These are phyloP conservation scores for Brachyalestes nurse DNA, from an alignment of 2,797 vertebrate species.

Conservation along the genomic window DNA sequence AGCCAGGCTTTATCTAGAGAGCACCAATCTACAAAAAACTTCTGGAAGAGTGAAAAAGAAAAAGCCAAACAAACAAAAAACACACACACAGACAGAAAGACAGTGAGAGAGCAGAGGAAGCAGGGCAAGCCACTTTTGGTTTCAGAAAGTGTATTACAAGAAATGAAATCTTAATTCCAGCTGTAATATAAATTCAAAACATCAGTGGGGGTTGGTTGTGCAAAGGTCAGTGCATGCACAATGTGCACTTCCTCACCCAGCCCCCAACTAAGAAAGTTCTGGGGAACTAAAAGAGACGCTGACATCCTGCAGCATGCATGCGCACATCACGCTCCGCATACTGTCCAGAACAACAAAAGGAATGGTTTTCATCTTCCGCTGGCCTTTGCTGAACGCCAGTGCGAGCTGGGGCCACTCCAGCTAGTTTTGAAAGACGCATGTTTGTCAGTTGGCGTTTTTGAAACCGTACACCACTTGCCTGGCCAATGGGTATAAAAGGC, in stretches of 20 bases:
- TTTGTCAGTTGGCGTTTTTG: slow-evolving; percentile 26
- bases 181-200: background rate
- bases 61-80: too few relatives aligned
- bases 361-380: slow-evolving; percentile 24
- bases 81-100: background rate
- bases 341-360: slow-evolving; percentile 31
- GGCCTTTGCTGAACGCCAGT: slow-evolving; percentile 8
- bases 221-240: slow-evolving; percentile 12
- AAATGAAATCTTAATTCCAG: slow-evolving; percentile 13
- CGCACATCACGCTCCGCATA: background rate
- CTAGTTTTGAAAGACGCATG: slow-evolving; percentile 21
- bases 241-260: slow-evolving; percentile 11
- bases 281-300: slow-evolving; percentile 38
- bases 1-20: slow-evolving; percentile 31
- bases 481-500: slow-evolving; percentile 25
- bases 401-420: slow-evolving; percentile 1
- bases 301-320: slow-evolving; percentile 39
- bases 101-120: background rate
- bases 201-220: background rate
- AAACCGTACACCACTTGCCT: slow-evolving; percentile 11
- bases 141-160: background rate
- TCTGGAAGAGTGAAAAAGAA: background rate
- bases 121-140: background rate
- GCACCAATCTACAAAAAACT: slow-evolving; percentile 3
- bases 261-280: slow-evolving; percentile 6